Evolutionary conservation across 2,113 vertebrate species (phyloP).

Genomic region (Otus sunia): DNA sequence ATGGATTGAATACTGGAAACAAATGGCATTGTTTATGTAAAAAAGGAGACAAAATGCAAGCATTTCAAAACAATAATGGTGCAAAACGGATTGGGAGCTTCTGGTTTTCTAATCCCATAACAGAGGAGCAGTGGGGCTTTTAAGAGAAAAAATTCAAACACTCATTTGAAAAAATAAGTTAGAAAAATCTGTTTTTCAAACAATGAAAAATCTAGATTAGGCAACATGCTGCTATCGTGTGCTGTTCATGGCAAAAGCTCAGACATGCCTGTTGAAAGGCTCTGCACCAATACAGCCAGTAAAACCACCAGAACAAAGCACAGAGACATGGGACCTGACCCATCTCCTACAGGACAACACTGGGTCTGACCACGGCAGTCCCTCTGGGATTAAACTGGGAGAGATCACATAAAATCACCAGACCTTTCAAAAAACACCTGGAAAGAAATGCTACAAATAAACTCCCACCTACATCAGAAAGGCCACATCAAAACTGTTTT

Average conservation of each 20-base stretch:
- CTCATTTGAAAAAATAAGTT: neutral
- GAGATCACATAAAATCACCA: neutral
- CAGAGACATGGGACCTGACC: neutral
- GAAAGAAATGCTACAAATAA: neutral
- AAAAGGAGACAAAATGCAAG: neutral
- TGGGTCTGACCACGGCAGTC: neutral
- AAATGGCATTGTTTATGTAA: neutral
- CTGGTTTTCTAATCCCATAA: neutral
- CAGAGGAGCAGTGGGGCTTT: neutral
- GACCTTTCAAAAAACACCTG: neutral
- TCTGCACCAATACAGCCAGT: neutral
- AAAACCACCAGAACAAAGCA: neutral
- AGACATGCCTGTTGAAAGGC: neutral
- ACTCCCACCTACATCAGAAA: neutral
- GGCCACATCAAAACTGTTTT: neutral
- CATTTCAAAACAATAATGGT: neutral
- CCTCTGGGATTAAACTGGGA: neutral
- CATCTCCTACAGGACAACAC: neutral
- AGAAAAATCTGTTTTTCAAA: neutral
- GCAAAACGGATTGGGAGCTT: neutral
- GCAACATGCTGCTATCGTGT: rapidly evolving
- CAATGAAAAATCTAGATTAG: neutral
- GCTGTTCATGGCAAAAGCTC: neutral
- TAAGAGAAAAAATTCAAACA: neutral
- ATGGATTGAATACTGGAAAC: neutral